Percentiles rank a stretch among this genome's conserved stretches.
These are phyloP conservation scores for Thamnophis elegans DNA, from an alignment of 2,797 vertebrate species.

Conservation along the genomic window DNA sequence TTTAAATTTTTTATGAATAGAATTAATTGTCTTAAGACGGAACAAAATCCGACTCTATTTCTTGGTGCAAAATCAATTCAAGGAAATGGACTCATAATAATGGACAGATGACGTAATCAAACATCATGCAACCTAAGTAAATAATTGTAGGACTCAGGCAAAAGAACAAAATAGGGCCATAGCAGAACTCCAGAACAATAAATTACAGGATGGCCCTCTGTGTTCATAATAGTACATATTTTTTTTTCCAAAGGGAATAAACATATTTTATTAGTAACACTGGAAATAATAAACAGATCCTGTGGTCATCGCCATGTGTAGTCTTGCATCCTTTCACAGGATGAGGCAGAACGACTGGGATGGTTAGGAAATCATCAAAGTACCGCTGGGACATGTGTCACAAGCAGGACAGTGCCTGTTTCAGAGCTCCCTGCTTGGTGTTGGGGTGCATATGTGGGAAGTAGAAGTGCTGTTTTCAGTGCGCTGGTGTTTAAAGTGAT, in stretches of 20 bases:
- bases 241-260: conserved; percentile 10
- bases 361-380: background rate
- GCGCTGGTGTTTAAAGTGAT: background rate
- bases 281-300: background rate
- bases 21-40: background rate
- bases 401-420: background rate
- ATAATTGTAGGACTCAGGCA: background rate
- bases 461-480: background rate
- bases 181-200: conserved; percentile 2
- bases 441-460: background rate
- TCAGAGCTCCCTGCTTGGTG: background rate
- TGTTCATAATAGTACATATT: background rate
- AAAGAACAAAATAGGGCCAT: background rate
- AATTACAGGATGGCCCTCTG: background rate
- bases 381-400: background rate
- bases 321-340: background rate
- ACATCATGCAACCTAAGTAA: background rate
- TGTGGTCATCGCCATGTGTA: accelerated
- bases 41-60: background rate
- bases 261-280: conserved; percentile 1
- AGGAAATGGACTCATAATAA: background rate
- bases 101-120: conserved; percentile 5
- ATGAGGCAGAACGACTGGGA: background rate
- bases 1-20: background rate
- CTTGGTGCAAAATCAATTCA: conserved; percentile 30